phyloP scores from a whole-genome alignment of 2,797 vertebrate genomes.

The Phrynocephalus guinanensis region DNA sequence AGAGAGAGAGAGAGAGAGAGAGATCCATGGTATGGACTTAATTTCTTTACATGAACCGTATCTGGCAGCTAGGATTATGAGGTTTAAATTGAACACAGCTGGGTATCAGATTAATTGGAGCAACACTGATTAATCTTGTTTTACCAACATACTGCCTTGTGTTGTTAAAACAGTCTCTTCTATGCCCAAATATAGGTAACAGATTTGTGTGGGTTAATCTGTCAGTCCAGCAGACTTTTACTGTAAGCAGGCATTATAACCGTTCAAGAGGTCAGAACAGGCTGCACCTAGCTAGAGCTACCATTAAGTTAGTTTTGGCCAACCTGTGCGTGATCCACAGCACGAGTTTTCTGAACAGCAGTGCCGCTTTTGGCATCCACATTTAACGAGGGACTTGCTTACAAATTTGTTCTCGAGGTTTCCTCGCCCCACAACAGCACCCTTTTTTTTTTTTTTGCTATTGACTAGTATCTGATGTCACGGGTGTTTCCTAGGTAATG shows the following conservation, averaged over 20 bases:
- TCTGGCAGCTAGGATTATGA: too few relatives aligned
- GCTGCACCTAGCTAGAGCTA: background rate
- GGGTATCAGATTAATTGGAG: background rate
- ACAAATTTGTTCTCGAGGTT: conserved; percentile 5
- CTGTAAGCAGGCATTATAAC: background rate
- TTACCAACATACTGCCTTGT: background rate
- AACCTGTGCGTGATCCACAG: too few relatives aligned
- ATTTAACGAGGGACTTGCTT: background rate
- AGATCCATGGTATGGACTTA: too few relatives aligned
- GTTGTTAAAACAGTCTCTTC: background rate
- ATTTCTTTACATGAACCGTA: too few relatives aligned
- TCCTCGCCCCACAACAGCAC: background rate
- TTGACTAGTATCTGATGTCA: conserved; percentile 31
- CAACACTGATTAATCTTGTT: background rate
- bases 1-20: too few relatives aligned
- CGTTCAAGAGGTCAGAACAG: background rate
- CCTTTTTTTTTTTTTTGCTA: background rate
- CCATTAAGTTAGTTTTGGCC: too few relatives aligned
- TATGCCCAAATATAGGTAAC: background rate
- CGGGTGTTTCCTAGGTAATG: conserved; percentile 24
- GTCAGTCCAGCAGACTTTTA: too few relatives aligned
- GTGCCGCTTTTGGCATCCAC: background rate
- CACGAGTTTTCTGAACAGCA: too few relatives aligned
- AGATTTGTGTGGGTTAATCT: background rate
- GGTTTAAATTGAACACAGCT: background rate